Evolutionary conservation across 1,140 invertebrate species (phyloP).

Genomic region (Tribolium castaneum): DNA sequence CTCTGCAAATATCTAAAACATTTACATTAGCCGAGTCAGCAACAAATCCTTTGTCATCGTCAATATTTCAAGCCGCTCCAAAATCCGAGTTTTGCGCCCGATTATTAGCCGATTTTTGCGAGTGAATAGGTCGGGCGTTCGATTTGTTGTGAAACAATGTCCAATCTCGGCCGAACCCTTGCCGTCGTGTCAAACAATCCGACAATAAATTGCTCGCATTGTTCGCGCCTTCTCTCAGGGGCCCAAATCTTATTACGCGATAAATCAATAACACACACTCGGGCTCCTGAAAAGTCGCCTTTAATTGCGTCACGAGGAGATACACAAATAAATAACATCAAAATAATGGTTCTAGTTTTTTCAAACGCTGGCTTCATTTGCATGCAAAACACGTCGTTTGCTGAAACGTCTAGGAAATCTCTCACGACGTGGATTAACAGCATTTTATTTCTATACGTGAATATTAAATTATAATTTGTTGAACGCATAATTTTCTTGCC

Average conservation of each 20-base stretch:
- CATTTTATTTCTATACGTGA: slow-evolving; percentile 15
- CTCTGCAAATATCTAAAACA: slow-evolving; percentile 51
- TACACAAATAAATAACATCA: slow-evolving; percentile 28
- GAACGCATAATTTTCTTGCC: not conserved
- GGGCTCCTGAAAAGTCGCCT: not conserved
- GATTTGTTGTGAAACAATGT: slow-evolving; percentile 51
- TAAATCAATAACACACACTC: slow-evolving; percentile 22
- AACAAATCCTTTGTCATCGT: slow-evolving; percentile 33
- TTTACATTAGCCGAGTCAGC: slow-evolving; percentile 48
- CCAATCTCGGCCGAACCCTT: slow-evolving; percentile 52
- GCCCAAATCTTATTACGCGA: slow-evolving; percentile 21
- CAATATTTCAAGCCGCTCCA: not conserved
- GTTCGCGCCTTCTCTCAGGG: slow-evolving; percentile 41
- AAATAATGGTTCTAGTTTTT: slow-evolving; percentile 35
- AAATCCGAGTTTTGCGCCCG: not conserved
- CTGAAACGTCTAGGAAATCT: slow-evolving; percentile 33
- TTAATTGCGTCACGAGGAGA: not conserved
- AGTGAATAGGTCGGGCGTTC: no score
- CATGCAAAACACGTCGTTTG: slow-evolving; percentile 34
- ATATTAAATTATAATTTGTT: slow-evolving; percentile 34
- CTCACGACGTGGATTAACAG: slow-evolving; percentile 19
- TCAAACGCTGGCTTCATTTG: slow-evolving; percentile 22
- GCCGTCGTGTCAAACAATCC: slow-evolving; percentile 51
- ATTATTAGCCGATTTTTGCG: not conserved
- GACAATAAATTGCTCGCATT: slow-evolving; percentile 54